A percentile compares a stretch with the other conserved stretches of the same genome.
Conservation (phyloP, 2,888 invertebrate genomes). For the Protophormia terraenovae region DNA sequence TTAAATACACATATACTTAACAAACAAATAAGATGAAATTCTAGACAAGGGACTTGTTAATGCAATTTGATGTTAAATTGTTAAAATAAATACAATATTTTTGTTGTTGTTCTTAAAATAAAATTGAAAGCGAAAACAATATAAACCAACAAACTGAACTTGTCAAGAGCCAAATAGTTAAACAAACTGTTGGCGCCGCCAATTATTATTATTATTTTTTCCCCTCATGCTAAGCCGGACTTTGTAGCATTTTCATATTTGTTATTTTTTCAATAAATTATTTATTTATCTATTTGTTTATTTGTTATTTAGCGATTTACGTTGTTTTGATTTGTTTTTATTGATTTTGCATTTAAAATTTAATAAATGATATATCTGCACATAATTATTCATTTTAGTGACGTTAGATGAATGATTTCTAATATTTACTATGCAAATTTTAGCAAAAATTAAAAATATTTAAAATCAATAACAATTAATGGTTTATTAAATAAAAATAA, state of each 20-base stretch:
- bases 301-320: background rate
- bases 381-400: constrained; percentile 8
- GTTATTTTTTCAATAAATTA: background rate
- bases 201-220: background rate
- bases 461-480: background rate
- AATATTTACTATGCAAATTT: background rate
- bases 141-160: background rate
- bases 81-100: background rate
- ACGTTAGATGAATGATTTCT: background rate
- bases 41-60: background rate
- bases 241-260: constrained; percentile 11
- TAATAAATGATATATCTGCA: background rate
- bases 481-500: background rate
- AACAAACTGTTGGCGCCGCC: constrained; percentile 48
- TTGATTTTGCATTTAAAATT: background rate
- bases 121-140: constrained; percentile 6
- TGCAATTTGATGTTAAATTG: constrained; percentile 3
- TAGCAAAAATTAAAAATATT: background rate
- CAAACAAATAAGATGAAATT: background rate
- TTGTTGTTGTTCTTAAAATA: background rate
- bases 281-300: background rate
- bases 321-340: background rate
- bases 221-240: constrained; percentile 22
- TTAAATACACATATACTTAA: background rate
- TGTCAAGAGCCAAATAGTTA: constrained; percentile 3